phyloP scores from a whole-genome alignment of 2,113 vertebrate genomes.

The Tor tambroides region DNA sequence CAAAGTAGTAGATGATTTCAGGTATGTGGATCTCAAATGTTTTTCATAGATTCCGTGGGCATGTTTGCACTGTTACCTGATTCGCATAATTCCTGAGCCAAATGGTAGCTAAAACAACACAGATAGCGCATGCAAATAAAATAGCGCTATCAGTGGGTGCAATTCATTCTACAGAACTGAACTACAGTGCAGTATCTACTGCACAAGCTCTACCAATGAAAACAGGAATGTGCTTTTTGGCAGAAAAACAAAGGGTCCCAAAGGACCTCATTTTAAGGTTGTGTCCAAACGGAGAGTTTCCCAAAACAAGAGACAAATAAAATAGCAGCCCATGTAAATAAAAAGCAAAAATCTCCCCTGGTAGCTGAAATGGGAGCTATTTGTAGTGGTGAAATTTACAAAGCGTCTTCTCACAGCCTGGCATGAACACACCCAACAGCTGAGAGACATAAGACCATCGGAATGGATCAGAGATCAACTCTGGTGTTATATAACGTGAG shows the following conservation, averaged over 20 bases:
- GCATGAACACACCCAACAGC: conserved; percentile 28
- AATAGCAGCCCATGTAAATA: conserved; percentile 7
- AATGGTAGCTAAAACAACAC: neutral
- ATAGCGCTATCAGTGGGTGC: neutral
- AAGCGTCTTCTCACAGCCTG: conserved; percentile 11
- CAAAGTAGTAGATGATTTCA: neutral
- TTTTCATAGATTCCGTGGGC: neutral
- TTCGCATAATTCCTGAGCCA: neutral
- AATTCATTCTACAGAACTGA: neutral
- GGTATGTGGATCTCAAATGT: neutral
- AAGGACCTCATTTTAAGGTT: neutral
- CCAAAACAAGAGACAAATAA: conserved; percentile 14
- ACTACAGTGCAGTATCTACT: neutral
- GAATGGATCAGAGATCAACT: neutral
- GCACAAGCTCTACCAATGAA: neutral
- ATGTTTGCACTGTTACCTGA: neutral
- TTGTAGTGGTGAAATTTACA: neutral
- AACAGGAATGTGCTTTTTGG: conserved; percentile 9
- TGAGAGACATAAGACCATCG: neutral
- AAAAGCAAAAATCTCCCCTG: neutral
- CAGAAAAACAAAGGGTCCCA: conserved; percentile 7
- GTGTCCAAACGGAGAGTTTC: neutral
- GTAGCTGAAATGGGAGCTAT: neutral
- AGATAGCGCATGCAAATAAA: neutral
- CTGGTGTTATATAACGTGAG: neutral